phyloP scores from a whole-genome alignment of 2,113 vertebrate genomes.

The Austrofundulus limnaeus region DNA sequence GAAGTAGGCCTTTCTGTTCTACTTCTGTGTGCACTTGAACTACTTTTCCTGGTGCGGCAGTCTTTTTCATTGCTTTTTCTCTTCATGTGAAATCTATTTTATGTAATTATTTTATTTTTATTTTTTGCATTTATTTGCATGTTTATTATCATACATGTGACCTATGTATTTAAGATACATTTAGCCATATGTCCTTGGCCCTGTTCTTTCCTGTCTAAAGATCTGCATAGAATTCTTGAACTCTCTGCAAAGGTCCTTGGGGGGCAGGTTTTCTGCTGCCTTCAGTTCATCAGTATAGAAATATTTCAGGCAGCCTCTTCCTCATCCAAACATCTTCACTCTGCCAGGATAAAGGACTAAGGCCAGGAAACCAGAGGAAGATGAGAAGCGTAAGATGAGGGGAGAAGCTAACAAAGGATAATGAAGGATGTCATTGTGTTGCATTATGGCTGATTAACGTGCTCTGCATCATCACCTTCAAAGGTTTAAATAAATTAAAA shows the following conservation, averaged over 20 bases:
- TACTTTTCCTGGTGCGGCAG: neutral
- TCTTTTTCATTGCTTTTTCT: neutral
- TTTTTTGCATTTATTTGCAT: neutral
- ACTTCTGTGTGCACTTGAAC: neutral
- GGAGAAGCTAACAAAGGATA: conserved; percentile 42
- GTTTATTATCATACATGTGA: neutral
- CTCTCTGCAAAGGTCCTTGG: conserved; percentile 58
- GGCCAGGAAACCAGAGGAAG: conserved; percentile 12
- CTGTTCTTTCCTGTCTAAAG: conserved; percentile 38
- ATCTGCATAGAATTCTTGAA: conserved; percentile 59
- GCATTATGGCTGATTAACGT: conserved; percentile 70
- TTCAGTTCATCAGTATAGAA: conserved; percentile 62
- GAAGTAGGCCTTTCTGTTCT: conserved; percentile 44
- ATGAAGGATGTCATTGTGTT: conserved; percentile 67
- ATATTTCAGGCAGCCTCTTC: conserved; percentile 41
- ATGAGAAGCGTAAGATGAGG: neutral
- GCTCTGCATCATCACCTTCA: conserved; percentile 40
- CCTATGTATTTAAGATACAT: conserved; percentile 6
- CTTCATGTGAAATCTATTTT: neutral
- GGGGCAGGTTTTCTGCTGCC: conserved; percentile 59
- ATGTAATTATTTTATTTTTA: neutral
- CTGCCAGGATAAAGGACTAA: conserved; percentile 27
- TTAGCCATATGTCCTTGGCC: conserved; percentile 57
- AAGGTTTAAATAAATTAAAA: conserved; percentile 46
- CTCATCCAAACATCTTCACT: conserved; percentile 17